Evolutionary conservation across 2,888 invertebrate genomes (phyloP), one percentile per base, ranked within the genome.

Genomic region (Dexiosoma caninum): DNA sequence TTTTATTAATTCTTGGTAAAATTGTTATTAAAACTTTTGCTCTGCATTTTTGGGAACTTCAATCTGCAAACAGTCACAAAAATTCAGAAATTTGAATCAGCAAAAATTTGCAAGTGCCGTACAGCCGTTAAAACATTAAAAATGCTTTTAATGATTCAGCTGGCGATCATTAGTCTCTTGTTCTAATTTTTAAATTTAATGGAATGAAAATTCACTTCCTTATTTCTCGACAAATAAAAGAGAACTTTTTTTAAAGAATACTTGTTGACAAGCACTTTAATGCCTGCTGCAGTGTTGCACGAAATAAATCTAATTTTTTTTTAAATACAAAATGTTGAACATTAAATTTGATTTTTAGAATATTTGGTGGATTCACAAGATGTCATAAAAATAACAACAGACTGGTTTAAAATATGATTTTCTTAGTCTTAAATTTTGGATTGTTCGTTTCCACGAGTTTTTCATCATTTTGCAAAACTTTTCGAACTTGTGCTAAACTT

Each of bases 111-210:
- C 42, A 44, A 9, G 42, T 19, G 16, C 9, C 16, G 14, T 44
- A 9, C 42, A 44, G 42, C 19, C 16, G 16, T 44, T 19, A 44
- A 44, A 42, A 19, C 9, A 9, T 44, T 16, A 14, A 35, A 32
- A 23, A 23, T 14, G n/a, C 23, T 9, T 37, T 8, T 23, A 27
- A 30, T 19, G 19, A 42, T 59, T 59, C 12, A 44, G 30, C 10
- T 30, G 12, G 60, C 44, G 8, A 19, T 60, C 19, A 42, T 60
- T 42, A 44, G 67, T 19, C 53, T 23, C 53, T 42, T 62, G 71
- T 53, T 77, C 64, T 74, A 40, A 10, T 67, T 67, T 57, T 55
- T 40, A 49, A 16, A 49, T 40, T 62, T 60, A 42, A 75, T 67
- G 59, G 30, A 59, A 66, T 57, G 27, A 7, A 59, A 40, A 66